Evolutionary conservation across 2,113 vertebrate genomes (phyloP), one percentile per base, ranked within the genome.

Genomic region (Scartelaos histophorus): DNA sequence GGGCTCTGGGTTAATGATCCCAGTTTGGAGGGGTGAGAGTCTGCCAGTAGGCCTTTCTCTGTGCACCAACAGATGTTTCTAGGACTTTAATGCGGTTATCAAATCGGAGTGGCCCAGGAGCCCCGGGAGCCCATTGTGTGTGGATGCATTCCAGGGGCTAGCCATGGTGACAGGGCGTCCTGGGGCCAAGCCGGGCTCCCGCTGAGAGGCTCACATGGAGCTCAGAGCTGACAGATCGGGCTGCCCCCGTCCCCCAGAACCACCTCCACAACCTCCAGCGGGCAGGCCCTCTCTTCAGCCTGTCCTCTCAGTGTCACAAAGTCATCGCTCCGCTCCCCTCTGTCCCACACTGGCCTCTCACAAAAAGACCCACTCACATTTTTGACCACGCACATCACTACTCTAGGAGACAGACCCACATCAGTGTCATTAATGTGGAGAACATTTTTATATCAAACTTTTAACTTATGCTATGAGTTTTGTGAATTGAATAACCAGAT

Each of bases 81-180:
- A 90, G 95, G 91, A 94, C 93, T 96, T 96, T 98, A 98, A 98
- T 97, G 95, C 95, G 95, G 95, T 97, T 97, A 97, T 97, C 96
- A 97, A 95, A 97, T 95, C 93, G 90, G 78, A 94, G 93, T 95
- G 95, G 93, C 95, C 95, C 95, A 95, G 92, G 93, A 94, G 93
- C 95, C 94, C 93, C 86, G 81, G 94, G 95, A 93, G 83, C 77
- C 70, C 91, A 94, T 97, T 98, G 96, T 97, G 94, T 89, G 81
- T 25, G 46, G 38, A 21, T 54, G 86, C 95, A 97, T 97, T 97
- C 96, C 96, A 92, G 88, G 86, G 90, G 92, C 88, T 90, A 82
- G 91, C 95, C 95, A 92, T 95, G 95, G 96, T 92, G 94, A 97
- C 95, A 86, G 93, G 93, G 94, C 93, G 94, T 94, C 93, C 91